These are phyloP conservation scores for Cyanoramphus novaezelandiae DNA, from an alignment of 2,113 vertebrate species.

Conservation along the genomic window DNA sequence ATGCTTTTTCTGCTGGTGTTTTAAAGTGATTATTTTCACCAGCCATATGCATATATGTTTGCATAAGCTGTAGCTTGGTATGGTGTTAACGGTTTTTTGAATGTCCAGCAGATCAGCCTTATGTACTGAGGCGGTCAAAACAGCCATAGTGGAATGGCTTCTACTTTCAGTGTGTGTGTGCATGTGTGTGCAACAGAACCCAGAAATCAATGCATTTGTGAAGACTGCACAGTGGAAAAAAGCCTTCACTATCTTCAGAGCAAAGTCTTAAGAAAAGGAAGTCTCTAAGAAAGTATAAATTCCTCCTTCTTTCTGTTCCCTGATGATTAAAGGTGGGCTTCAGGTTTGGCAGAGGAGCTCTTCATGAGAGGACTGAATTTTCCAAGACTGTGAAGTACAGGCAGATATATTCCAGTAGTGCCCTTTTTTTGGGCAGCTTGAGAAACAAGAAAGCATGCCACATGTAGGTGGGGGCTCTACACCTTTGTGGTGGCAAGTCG, in stretches of 20 bases:
- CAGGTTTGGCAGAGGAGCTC: background rate
- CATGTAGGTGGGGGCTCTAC: accelerated
- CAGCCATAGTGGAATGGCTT: background rate
- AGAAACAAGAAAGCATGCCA: background rate
- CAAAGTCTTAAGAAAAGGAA: background rate
- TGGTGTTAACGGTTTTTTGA: background rate
- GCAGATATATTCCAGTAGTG: background rate
- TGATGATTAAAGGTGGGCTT: background rate
- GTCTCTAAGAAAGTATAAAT: background rate
- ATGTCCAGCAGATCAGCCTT: background rate
- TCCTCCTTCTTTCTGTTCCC: background rate
- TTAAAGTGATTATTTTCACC: background rate
- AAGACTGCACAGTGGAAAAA: background rate
- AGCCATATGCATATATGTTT: background rate
- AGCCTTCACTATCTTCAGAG: background rate
- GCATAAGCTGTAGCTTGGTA: background rate
- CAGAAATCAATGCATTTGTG: background rate
- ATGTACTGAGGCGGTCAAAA: background rate
- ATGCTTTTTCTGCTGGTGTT: background rate
- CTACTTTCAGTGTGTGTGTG: background rate
- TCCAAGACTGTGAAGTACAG: background rate
- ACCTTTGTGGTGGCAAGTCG: background rate
- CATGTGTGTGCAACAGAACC: background rate
- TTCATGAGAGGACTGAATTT: background rate
- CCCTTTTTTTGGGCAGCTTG: background rate